Percentiles rank a stretch among this genome's conserved stretches.
These are phyloP conservation scores for Anthophora plumipes DNA, from an alignment of 2,888 invertebrate genomes.

Conservation along the genomic window DNA sequence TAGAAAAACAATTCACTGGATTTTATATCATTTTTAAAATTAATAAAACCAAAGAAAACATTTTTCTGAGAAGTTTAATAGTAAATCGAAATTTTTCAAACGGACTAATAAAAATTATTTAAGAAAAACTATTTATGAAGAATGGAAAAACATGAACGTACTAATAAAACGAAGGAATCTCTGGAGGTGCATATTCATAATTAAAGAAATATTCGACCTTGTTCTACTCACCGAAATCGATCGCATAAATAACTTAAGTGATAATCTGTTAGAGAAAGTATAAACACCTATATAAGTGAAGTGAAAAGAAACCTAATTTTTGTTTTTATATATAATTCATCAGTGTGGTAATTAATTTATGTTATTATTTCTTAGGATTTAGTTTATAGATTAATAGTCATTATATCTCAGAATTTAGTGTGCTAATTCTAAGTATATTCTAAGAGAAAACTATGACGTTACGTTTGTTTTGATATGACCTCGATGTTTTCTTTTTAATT, in stretches of 20 bases:
- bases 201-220: slow-evolving; percentile 81
- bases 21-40: not conserved
- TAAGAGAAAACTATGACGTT: not conserved
- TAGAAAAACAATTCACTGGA: not conserved
- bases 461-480: not conserved
- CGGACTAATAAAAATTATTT: not conserved
- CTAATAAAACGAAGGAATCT: slow-evolving; percentile 20
- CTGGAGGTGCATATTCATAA: slow-evolving; percentile 72
- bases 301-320: not conserved
- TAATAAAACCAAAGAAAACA: not conserved
- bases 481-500: not conserved
- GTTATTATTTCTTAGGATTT: no score
- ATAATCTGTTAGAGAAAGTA: slow-evolving; percentile 14
- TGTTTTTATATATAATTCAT: no score
- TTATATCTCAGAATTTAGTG: no score
- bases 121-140: no score
- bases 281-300: not conserved
- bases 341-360: no score
- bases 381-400: no score
- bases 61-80: not conserved
- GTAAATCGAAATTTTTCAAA: not conserved
- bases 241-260: slow-evolving; percentile 71
- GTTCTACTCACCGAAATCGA: slow-evolving; percentile 84
- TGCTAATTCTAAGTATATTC: no score
- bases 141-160: not conserved